Percentiles rank a stretch among this genome's conserved stretches.
Conservation (phyloP, 2,888 invertebrate genomes). For the Deilephila elpenor region DNA sequence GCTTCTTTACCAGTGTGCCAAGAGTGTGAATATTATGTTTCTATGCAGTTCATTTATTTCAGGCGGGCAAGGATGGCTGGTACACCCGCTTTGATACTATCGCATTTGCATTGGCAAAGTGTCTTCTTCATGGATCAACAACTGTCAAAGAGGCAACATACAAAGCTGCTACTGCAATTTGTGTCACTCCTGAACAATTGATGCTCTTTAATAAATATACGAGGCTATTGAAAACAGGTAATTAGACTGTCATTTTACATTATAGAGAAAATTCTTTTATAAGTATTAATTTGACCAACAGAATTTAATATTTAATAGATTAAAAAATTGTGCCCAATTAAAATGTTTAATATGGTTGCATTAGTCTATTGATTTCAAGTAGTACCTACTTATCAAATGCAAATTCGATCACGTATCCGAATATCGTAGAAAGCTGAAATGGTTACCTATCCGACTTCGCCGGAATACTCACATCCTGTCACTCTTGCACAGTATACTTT, state of each 20-base stretch:
- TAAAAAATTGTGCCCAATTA: too few species aligned
- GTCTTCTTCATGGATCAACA: conserved; percentile 70
- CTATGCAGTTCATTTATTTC: conserved; percentile 38
- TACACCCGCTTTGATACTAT: conserved; percentile 84
- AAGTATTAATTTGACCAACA: too few species aligned
- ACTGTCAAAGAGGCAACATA: conserved; percentile 82
- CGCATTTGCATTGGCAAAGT: conserved; percentile 87
- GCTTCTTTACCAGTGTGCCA: too few species aligned
- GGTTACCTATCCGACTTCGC: too few species aligned
- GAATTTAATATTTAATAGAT: too few species aligned
- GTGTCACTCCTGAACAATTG: conserved; percentile 86
- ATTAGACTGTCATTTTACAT: conserved; percentile 24
- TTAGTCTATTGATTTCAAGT: too few species aligned
- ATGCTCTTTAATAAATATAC: conserved; percentile 86
- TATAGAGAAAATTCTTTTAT: neutral
- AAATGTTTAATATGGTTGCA: too few species aligned
- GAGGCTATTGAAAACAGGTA: conserved; percentile 78
- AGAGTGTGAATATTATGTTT: neutral
- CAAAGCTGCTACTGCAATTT: conserved; percentile 80
- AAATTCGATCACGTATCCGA: too few species aligned
- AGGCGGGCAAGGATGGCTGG: conserved; percentile 80
- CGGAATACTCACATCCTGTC: too few species aligned
- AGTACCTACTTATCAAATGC: too few species aligned
- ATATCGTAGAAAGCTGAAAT: too few species aligned
- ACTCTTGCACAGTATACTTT: too few species aligned